These are phyloP conservation scores for Microtus richardsoni DNA, from an alignment of 2,113 vertebrate species.

Conservation along the genomic window DNA sequence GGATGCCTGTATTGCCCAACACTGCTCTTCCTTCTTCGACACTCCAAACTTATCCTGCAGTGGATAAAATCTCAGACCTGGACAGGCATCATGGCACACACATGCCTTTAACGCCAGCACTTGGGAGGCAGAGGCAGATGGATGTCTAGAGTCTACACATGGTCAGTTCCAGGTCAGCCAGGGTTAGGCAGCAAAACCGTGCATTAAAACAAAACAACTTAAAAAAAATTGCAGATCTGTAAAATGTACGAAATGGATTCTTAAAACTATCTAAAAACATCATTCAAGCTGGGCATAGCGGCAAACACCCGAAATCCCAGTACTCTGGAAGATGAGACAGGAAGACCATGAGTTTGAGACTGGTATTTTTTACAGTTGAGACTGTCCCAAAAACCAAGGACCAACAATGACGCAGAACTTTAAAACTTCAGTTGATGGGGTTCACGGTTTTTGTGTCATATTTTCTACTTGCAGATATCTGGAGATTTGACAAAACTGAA, in stretches of 20 bases:
- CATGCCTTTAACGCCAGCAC: not conserved
- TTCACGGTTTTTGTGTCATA: not conserved
- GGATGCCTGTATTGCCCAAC: not conserved
- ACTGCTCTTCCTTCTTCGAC: not conserved
- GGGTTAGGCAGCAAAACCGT: not conserved
- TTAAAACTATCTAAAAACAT: slow-evolving; percentile 28
- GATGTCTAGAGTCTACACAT: not conserved
- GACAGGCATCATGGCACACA: not conserved
- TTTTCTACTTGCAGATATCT: slow-evolving; percentile 13
- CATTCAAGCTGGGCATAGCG: not conserved
- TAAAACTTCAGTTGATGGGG: not conserved
- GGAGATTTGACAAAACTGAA: slow-evolving; percentile 34
- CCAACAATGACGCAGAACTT: not conserved
- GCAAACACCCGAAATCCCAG: not conserved
- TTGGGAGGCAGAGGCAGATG: not conserved
- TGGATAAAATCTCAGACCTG: not conserved
- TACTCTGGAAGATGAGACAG: not conserved
- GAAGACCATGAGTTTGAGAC: not conserved
- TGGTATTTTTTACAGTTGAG: not conserved
- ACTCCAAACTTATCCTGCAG: not conserved
- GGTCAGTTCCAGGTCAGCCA: not conserved
- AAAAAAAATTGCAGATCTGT: not conserved
- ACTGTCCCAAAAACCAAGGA: not conserved
- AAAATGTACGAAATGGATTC: not conserved
- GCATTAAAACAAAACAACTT: not conserved